Evolutionary conservation across 2,888 invertebrate species (phyloP).

Genomic region (Hyposoter dolosus): DNA sequence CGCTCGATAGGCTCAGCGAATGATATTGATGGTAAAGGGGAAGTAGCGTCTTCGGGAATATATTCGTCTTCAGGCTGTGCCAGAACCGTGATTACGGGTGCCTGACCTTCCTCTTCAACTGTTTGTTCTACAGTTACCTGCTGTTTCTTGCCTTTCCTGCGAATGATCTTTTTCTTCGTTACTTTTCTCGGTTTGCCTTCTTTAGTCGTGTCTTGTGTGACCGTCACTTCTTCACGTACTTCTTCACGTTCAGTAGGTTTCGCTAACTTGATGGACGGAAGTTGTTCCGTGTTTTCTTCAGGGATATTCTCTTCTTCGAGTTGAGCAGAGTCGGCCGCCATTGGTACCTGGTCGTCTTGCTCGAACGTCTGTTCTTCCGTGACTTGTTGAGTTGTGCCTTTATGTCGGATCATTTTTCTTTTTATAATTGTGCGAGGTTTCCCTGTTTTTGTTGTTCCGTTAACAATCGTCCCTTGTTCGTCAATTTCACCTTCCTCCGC

Average conservation of each 20-base stretch:
- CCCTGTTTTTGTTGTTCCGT: conserved; percentile 72
- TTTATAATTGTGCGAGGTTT: conserved; percentile 78
- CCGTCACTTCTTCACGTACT: conserved; percentile 62
- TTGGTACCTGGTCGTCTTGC: conserved; percentile 82
- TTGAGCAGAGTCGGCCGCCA: conserved; percentile 80
- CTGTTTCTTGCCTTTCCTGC: conserved; percentile 82
- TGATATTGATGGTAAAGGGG: conserved; percentile 63
- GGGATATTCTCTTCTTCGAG: conserved; percentile 71
- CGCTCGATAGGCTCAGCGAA: conserved; percentile 70
- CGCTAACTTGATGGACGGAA: conserved; percentile 45
- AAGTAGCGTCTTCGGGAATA: conserved; percentile 74
- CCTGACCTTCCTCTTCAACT: conserved; percentile 85
- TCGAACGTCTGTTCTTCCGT: conserved; percentile 83
- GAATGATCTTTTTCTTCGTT: conserved; percentile 76
- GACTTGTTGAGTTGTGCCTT: conserved; percentile 83
- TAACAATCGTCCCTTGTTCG: conserved; percentile 73
- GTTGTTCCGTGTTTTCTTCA: conserved; percentile 51
- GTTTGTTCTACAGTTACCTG: conserved; percentile 85
- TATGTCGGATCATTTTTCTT: conserved; percentile 82
- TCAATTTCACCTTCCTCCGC: conserved; percentile 73
- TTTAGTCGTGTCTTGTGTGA: conserved; percentile 68
- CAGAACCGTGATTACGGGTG: conserved; percentile 83
- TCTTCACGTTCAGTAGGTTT: conserved; percentile 67
- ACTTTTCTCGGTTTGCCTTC: conserved; percentile 82
- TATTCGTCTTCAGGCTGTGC: conserved; percentile 64